Percentiles rank a stretch among this genome's conserved stretches.
phyloP scores from a whole-genome alignment of 2,797 vertebrate species.

The Typhlichthys eigenmanni region DNA sequence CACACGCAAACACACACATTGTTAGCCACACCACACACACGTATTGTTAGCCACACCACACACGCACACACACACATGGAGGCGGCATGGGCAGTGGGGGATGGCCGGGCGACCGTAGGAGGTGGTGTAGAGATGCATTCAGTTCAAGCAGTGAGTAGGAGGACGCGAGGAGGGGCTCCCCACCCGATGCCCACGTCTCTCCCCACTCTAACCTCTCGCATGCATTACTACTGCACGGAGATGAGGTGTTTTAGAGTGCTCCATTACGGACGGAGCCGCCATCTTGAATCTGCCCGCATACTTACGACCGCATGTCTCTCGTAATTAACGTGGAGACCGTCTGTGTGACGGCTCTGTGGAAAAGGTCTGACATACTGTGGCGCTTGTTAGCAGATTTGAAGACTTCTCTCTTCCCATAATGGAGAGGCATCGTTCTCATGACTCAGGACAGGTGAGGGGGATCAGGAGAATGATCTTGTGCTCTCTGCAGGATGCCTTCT shows the following conservation, averaged over 20 bases:
- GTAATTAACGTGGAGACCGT: conserved; percentile 49
- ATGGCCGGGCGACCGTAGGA: conserved; percentile 11
- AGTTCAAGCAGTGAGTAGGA: conserved; percentile 12
- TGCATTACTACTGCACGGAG: conserved; percentile 50
- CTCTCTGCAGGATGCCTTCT: conserved; percentile 32
- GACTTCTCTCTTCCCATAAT: conserved; percentile 53
- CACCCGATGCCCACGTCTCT: conserved; percentile 49
- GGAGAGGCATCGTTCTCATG: conserved; percentile 43
- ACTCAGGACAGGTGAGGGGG: conserved; percentile 59
- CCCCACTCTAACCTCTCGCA: conserved; percentile 39
- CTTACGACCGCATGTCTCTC: conserved; percentile 41
- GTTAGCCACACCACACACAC: neutral
- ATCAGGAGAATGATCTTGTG: conserved; percentile 60
- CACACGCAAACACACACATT: no score
- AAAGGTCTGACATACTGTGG: conserved; percentile 9
- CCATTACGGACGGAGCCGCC: conserved; percentile 46
- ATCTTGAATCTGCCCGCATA: conserved; percentile 44
- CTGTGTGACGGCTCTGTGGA: conserved; percentile 20
- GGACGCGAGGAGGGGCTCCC: conserved; percentile 11
- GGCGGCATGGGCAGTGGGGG: neutral
- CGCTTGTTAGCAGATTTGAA: conserved; percentile 18
- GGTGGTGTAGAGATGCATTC: conserved; percentile 24
- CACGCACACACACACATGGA: conserved; percentile 30
- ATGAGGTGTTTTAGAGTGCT: conserved; percentile 56
- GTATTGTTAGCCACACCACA: conserved; percentile 1